Evolutionary conservation across 2,113 vertebrate species (phyloP), one percentile per base, ranked within the genome.

Genomic region (Benitochromis conjunctus): DNA sequence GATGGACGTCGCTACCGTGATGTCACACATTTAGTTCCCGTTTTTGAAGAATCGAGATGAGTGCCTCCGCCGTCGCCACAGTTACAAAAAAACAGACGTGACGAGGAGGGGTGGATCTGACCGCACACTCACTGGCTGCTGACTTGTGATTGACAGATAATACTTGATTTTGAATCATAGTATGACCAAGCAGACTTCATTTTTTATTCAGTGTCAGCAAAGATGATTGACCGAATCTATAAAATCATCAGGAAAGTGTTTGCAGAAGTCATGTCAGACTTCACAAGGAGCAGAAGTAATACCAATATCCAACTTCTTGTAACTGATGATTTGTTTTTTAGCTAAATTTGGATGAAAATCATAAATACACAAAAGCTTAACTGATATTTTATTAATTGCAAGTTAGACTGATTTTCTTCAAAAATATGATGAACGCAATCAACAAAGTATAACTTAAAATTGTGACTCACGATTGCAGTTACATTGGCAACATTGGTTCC

Each of bases 51-150:
- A 10, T 12, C 41, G 11, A 12, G 41, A 12, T 43, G 41, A 43
- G 10, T 12, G 5, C 12, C 9, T 11, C 41, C 41, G 3, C 41
- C 4, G 11, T 43, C 41, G 2, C 41, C 41, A 24, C 43, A 69
- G 64, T 16, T 69, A 24, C n/a, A 69, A 69, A 43, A 0, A 69
- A 43, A 0, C 36, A 24, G 64, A 69, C 0, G n/a, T 69, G 38
- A 69, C 43, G 64, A 69, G 64, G 64, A 69, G 64, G 64, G 38
- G 3, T 1, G 38, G 64, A 24, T 69, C 36, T 69, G n/a, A 69
- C 36, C 2, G 3, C n/a, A 43, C 64, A 43, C 64, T 43, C 38
- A 21, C n/a, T 69, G 64, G 64, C n/a, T 69, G 24, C 62, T 43
- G 7, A 43, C 2, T 9, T 43, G 36, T 43, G 38, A 43, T 5